Base-by-base conservation (phyloP, 1,140 invertebrate genomes). In the Pseudomyrmex concolor region DNA sequence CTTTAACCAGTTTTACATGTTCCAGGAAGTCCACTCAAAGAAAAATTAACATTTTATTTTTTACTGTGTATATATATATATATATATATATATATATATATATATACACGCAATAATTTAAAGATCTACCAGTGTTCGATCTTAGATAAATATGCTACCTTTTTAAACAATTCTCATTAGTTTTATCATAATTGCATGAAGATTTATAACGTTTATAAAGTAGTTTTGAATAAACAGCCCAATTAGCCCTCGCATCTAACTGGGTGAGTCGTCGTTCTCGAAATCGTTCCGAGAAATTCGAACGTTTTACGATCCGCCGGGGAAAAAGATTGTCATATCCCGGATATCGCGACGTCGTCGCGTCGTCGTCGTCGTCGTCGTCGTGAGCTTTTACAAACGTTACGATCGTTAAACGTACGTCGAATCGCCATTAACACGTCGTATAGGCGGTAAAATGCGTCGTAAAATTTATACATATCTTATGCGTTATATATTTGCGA, bases 391-490 rank as follows among this genome's bases (percentile, higher is more conserved):
- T 25, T 68, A 59, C 68, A 78, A 19, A 43, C 57, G 43, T 70
- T 59, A 70, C 19, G 64, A 78, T 78, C 66, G 63, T 78, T 59
- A 59, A 78, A 48, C 68, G 43, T 59, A 78, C 64, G 19, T 59
- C 76, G 19, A 70, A 70, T 78, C 19, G 19, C 64, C 64, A 70
- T 78, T 78, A 78, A 59, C 76, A 78, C 64, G 51, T 78, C 63
- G 63, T 78, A 78, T 70, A 51, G 48, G 64, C 64, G 19, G 13
- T 13, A 34, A 78, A 66, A 71, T 45, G 54, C 34, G 43, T 70
- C 76, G 66, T 80, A 80, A 80, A 80, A 80, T 17, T 22, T 19
- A 7, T 8, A 45, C n/a, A 34, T 17, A 12, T 55, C 34, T 78
- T 78, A 25, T 12, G 34, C 34, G 19, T 10, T 3, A 10, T 48